Evolutionary conservation across 1,140 invertebrate species (phyloP), one percentile per base, ranked within the genome.

Genomic region (Drosophila tani): DNA sequence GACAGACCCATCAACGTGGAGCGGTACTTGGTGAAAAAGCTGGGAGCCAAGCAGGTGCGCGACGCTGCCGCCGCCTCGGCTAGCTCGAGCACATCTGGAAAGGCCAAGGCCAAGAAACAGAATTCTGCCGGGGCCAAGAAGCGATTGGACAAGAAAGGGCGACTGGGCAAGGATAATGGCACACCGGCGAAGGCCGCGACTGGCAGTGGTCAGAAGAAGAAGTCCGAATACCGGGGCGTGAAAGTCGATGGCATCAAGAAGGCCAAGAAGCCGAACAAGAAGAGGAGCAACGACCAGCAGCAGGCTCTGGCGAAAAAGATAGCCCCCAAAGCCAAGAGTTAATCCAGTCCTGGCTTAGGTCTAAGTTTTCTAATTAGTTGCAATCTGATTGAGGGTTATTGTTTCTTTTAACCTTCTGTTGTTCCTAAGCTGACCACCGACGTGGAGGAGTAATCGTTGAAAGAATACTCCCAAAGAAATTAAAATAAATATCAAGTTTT

Each of bases 1-100:
- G 92, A 93, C 24, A 75, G 92, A 15, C 92, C 92, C 7, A 93
- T 93, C 8, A 77, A 92, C 21, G 92, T 93, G 8, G 91, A 92
- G 65, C 75, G 85, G 6, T 93, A 92, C 65, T 67, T 60, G 27
- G 77, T 79, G 0, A 91, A 91, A 35, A 92, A 92, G 62, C 59
- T 91, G 43, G 91, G 91, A 3, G 91, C 88, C 14, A 92, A 92
- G 15, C 71, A 84, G 40, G 64, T 66, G 4, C 79, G 88, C 1
- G 91, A 91, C 38, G 73, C 67, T 38, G 70, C 68, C 3, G 62
- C 73, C 6, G 57, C 79, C 0, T 69, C 66, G 8, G 58, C 70
- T 12, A 65, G 59, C 5, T 55, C 70, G 0, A 71, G 32, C 3
- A 32, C 63, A 8, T 38, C 55, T 1, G 27, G 60, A 2, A 90